Evolutionary conservation across 2,888 invertebrate genomes (phyloP), one percentile per base, ranked within the genome.

Genomic region (Drosophila affinis): DNA sequence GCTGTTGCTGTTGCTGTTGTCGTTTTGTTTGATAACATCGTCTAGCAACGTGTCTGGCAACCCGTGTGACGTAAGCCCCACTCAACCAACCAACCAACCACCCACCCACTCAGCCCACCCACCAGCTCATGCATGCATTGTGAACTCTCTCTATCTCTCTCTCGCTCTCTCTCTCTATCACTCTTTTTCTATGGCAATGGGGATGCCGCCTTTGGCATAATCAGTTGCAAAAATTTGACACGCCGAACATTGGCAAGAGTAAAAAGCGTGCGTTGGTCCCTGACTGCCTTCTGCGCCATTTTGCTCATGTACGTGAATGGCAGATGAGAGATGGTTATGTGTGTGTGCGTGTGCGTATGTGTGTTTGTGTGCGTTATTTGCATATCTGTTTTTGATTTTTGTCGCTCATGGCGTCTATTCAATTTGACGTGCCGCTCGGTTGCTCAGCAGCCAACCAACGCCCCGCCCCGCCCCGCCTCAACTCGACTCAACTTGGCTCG

Each of bases 311-410:
- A 21, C 9, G 9, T 54, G 54, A 24, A n/a, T 34, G 18, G 34
- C 34, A n/a, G 27, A 54, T 72, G 53, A 32, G 51, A 57, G 49
- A 44, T 52, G 58, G n/a, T 27, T 51, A 9, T 5, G 24, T 24
- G 5, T 24, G 10, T 27, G 29, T 51, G 10, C 24, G 24, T 24
- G 24, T 24, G 10, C 24, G 55, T 58, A 29, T 48, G 60, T 53
- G 54, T 47, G 55, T 51, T 59, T 55, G 57, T 56, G 75, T 67
- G 71, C 61, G 63, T 58, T 78, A 81, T 83, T 81, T 86, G 86
- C 79, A 79, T 86, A 86, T 82, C 75, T 84, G 84, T 78, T 77
- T 88, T 82, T 80, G 84, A 81, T 86, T 86, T 86, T 88, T 87
- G 83, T 86, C 86, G 83, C 86, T 85, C 58, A 24, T 85, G 86